These are phyloP conservation scores for Atta colombica DNA, from an alignment of 1,140 invertebrate species.

Conservation along the genomic window DNA sequence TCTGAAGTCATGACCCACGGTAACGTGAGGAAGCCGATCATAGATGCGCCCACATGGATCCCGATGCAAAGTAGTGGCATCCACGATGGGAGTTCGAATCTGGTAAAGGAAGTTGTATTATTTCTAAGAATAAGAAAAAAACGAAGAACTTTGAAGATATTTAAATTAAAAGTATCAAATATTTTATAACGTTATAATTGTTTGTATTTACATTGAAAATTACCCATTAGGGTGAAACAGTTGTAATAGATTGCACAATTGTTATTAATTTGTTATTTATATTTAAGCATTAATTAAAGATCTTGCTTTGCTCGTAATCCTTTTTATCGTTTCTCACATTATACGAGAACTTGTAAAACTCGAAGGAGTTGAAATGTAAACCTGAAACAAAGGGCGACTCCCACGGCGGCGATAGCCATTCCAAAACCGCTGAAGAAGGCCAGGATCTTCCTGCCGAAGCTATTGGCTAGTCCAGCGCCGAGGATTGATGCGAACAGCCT, in stretches of 20 bases:
- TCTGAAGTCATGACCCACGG: conserved; percentile 93
- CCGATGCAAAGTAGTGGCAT: conserved; percentile 89
- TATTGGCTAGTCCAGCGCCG: conserved; percentile 90
- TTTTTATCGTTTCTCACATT: neutral
- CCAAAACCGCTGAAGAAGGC: conserved; percentile 89
- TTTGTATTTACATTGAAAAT: too few relatives aligned
- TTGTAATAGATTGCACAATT: too few relatives aligned
- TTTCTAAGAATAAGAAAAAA: neutral
- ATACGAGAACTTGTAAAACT: neutral
- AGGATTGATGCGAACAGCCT: conserved; percentile 90
- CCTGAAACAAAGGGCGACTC: conserved; percentile 84
- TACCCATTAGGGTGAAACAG: too few relatives aligned
- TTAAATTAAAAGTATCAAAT: too few relatives aligned
- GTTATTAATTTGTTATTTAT: too few relatives aligned
- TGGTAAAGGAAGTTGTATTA: conserved; percentile 39
- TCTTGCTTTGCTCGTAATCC: too few relatives aligned
- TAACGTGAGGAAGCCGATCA: conserved; percentile 91
- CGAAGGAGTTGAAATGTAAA: conserved; percentile 37
- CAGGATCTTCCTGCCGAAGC: conserved; percentile 89
- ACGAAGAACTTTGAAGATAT: too few relatives aligned
- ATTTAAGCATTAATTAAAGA: too few relatives aligned
- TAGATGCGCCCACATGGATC: conserved; percentile 90
- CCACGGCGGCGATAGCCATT: conserved; percentile 89
- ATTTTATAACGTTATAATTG: too few relatives aligned
- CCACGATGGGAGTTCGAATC: conserved; percentile 78